phyloP scores from a whole-genome alignment of 1,140 invertebrate genomes.

The Lethrus apterus region DNA sequence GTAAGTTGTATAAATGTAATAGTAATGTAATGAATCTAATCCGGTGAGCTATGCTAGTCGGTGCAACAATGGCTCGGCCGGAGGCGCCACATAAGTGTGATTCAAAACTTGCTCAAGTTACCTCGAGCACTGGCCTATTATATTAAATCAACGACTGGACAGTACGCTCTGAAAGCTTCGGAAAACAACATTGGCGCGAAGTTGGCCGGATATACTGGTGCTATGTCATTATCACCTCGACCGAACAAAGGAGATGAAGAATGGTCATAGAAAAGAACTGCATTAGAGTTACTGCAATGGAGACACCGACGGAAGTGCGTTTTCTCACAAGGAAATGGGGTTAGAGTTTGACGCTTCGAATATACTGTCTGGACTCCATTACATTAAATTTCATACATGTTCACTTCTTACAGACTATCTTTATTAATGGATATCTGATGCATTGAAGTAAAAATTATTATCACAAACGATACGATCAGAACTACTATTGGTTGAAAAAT shows the following conservation, averaged over 20 bases:
- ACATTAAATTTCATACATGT: constrained; percentile 25
- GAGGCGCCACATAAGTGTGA: constrained; percentile 30
- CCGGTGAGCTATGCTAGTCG: constrained; percentile 16
- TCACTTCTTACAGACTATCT: too few species aligned
- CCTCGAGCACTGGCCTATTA: constrained; percentile 32
- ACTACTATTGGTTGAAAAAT: too few species aligned
- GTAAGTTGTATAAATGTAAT: too few species aligned
- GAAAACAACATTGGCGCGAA: constrained; percentile 31
- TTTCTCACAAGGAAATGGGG: constrained; percentile 24
- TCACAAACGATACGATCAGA: too few species aligned
- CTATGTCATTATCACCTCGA: constrained; percentile 39
- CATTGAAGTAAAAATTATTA: too few species aligned
- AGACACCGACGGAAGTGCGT: constrained; percentile 21
- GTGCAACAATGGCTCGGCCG: constrained; percentile 20
- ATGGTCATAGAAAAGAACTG: constrained; percentile 36
- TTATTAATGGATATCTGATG: too few species aligned
- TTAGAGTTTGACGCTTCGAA: constrained; percentile 30
- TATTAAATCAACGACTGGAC: constrained; percentile 35
- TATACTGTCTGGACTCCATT: constrained; percentile 31
- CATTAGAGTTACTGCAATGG: constrained; percentile 27
- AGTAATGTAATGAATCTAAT: constrained; percentile 21
- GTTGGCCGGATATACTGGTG: constrained; percentile 33
- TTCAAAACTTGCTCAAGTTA: constrained; percentile 21
- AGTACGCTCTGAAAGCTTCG: constrained; percentile 20
- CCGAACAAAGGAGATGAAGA: constrained; percentile 38